Evolutionary conservation across 1,140 invertebrate species (phyloP), one percentile per base, ranked within the genome.

Genomic region (Caerostris darwini): DNA sequence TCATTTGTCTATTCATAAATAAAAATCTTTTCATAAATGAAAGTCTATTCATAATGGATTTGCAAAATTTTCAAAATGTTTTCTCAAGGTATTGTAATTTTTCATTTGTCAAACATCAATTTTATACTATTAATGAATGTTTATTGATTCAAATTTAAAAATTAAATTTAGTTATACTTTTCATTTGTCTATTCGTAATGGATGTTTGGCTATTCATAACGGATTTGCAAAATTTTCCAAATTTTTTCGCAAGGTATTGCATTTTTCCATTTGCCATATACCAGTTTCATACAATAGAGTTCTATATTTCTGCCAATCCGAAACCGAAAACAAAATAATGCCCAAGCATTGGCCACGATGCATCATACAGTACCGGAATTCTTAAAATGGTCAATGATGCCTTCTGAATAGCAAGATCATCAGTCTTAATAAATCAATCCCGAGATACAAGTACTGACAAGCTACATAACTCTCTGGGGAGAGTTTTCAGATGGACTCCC

Each of bases 361-460:
- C 71, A 77, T 77, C 71, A 77, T 50, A 77, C 8, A 19, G 71
- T 50, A 77, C 90, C 57, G 57, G 71, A 91, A 81, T 69, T 57
- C 71, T 91, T 91, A 91, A 91, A 69, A 82, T 92, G 81, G 81
- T 85, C 90, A 92, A 67, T 92, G 82, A 92, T 92, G 90, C 81
- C 59, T 61, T 64, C 50, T 61, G 71, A 81, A 85, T 64, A 59
- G 81, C 59, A 57, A 92, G 59, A 69, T 59, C 90, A 92, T 92
- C 90, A 53, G 90, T 92, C 90, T 85, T 92, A 92, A 92, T 92
- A 92, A 85, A 92, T 92, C 90, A 92, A 92, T 85, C 90, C 61
- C 56, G 19, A 67, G 90, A 92, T 69, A 85, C 81, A 92, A 85
- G 90, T 81, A 92, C 81, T 92, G 90, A 92, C 90, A 85, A 58